These are phyloP conservation scores for Drosophila ezoana DNA, from an alignment of 2,888 invertebrate genomes.

Conservation along the genomic window DNA sequence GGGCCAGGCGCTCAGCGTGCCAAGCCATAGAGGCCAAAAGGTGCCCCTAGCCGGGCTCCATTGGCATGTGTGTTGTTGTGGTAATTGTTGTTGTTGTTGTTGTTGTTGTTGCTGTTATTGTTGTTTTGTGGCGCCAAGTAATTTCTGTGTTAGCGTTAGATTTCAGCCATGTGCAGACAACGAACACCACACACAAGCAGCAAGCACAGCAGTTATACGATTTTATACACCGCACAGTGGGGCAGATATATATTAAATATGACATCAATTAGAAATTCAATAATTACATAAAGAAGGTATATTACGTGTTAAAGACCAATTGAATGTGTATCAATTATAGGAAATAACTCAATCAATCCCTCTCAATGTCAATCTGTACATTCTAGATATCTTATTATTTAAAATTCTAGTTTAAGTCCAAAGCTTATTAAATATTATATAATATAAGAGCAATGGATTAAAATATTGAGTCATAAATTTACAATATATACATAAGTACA, in stretches of 20 bases:
- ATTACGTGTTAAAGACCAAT: too few relatives aligned
- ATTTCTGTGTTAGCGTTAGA: conserved; percentile 71
- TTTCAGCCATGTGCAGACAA: conserved; percentile 73
- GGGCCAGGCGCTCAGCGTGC: conserved; percentile 77
- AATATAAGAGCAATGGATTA: too few relatives aligned
- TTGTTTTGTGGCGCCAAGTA: conserved; percentile 69
- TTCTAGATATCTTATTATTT: too few relatives aligned
- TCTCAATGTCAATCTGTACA: too few relatives aligned
- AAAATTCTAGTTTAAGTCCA: too few relatives aligned
- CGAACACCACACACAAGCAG: conserved; percentile 54
- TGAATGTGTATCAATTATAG: too few relatives aligned
- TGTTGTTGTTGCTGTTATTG: conserved; percentile 35
- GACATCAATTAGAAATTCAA: neutral
- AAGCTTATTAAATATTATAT: too few relatives aligned
- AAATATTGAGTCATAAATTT: too few relatives aligned
- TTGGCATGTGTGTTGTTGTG: conserved; percentile 38
- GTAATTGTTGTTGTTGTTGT: conserved; percentile 17
- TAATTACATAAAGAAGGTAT: too few relatives aligned
- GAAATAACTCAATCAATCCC: too few relatives aligned
- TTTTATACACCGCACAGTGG: conserved; percentile 52
- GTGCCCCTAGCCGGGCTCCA: conserved; percentile 59
- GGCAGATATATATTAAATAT: neutral
- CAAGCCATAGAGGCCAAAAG: conserved; percentile 74
- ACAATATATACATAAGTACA: too few relatives aligned
- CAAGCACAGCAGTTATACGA: conserved; percentile 60